phyloP scores from a whole-genome alignment of 2,888 invertebrate genomes.

The Balanococcus diminutus region DNA sequence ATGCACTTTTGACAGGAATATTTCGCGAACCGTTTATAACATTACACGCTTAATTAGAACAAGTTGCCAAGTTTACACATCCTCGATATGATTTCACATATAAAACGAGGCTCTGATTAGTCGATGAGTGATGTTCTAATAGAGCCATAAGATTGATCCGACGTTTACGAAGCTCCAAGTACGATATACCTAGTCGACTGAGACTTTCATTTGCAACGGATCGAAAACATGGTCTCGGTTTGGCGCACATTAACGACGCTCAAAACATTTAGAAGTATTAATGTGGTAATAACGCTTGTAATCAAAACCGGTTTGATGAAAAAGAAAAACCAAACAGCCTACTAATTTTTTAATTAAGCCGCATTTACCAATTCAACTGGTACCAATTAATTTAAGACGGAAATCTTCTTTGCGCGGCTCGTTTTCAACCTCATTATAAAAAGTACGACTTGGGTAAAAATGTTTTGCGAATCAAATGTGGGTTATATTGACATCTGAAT shows the following conservation, averaged over 20 bases:
- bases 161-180: no score
- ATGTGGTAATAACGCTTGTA: slow-evolving; percentile 31
- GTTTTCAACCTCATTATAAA: slow-evolving; percentile 48
- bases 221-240: background rate
- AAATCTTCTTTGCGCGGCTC: slow-evolving; percentile 40
- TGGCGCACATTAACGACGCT: background rate
- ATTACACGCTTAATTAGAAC: background rate
- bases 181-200: background rate
- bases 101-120: background rate
- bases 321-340: slow-evolving; percentile 47
- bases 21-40: background rate
- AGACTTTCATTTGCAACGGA: slow-evolving; percentile 8
- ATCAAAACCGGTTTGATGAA: slow-evolving; percentile 3
- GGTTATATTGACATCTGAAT: slow-evolving; percentile 42
- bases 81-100: background rate
- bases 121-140: background rate
- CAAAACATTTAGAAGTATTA: slow-evolving; percentile 16
- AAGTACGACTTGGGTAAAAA: background rate
- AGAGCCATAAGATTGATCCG: background rate
- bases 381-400: slow-evolving; percentile 49
- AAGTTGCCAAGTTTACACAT: background rate
- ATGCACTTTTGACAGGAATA: background rate
- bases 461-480: slow-evolving; percentile 44
- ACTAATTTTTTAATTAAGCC: slow-evolving; percentile 48
- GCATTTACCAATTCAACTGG: slow-evolving; percentile 45